Conservation (phyloP, 2,888 invertebrate species). For the Noctua janthe region DNA sequence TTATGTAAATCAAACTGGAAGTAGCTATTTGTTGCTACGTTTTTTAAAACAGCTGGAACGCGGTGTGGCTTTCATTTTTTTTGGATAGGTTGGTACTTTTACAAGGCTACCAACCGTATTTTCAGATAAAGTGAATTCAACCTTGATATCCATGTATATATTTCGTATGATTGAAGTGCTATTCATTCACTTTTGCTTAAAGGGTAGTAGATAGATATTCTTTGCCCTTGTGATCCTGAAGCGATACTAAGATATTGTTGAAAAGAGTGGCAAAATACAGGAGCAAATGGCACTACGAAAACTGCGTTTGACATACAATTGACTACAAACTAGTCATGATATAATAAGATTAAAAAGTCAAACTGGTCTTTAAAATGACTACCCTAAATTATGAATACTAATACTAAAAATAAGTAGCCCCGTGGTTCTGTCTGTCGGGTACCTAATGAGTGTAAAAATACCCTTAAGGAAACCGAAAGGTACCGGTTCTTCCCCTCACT, state of each 20-base stretch:
- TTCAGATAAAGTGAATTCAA: background rate
- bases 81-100: background rate
- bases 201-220: background rate
- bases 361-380: too few relatives aligned
- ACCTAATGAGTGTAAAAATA: too few relatives aligned
- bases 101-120: background rate
- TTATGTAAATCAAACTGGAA: background rate
- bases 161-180: conserved; percentile 37
- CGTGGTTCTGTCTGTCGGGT: too few relatives aligned
- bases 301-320: background rate
- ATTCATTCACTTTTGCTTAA: conserved; percentile 20
- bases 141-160: background rate
- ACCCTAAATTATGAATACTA: rapidly evolving
- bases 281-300: background rate
- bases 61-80: background rate
- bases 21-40: background rate
- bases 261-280: background rate
- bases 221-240: conserved; percentile 1
- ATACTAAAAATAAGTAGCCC: too few relatives aligned
- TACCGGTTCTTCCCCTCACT: too few relatives aligned
- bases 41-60: background rate
- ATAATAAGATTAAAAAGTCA: too few relatives aligned
- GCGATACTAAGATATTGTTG: background rate
- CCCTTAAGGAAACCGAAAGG: too few relatives aligned
- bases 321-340: too few relatives aligned